phyloP scores from a whole-genome alignment of 1,140 invertebrate species.

The Diuraphis noxia region DNA sequence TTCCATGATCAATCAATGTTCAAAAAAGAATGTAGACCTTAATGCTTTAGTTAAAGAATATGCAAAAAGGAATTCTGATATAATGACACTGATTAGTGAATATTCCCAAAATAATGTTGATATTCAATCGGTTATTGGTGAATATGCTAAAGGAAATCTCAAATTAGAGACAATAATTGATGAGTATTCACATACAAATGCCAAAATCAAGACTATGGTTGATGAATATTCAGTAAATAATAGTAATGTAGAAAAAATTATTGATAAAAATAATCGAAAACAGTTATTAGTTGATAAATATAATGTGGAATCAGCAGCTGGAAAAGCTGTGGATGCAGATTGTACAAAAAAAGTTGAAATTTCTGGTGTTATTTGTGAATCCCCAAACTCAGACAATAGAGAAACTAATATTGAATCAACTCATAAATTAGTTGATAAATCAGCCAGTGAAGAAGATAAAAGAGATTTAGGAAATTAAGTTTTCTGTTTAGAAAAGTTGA shows the following conservation, averaged over 20 bases:
- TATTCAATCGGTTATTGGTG: conserved; percentile 39
- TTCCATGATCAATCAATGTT: background rate
- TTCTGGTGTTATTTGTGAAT: background rate
- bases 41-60: conserved; percentile 7
- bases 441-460: background rate
- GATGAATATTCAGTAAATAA: conserved; percentile 30
- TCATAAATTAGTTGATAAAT: background rate
- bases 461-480: background rate
- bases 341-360: background rate
- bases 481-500: background rate
- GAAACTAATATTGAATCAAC: background rate
- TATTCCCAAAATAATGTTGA: conserved; percentile 32
- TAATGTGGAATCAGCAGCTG: background rate
- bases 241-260: conserved; percentile 33
- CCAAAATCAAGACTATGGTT: conserved; percentile 19
- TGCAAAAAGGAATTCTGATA: conserved; percentile 16
- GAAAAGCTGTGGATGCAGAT: background rate
- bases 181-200: conserved; percentile 12
- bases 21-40: background rate
- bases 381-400: background rate
- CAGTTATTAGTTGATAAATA: conserved; percentile 1
- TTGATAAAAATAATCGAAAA: conserved; percentile 1
- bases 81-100: conserved; percentile 19
- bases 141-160: background rate
- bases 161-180: conserved; percentile 40